phyloP scores from a whole-genome alignment of 2,113 vertebrate genomes.

The Cavia aperea region DNA sequence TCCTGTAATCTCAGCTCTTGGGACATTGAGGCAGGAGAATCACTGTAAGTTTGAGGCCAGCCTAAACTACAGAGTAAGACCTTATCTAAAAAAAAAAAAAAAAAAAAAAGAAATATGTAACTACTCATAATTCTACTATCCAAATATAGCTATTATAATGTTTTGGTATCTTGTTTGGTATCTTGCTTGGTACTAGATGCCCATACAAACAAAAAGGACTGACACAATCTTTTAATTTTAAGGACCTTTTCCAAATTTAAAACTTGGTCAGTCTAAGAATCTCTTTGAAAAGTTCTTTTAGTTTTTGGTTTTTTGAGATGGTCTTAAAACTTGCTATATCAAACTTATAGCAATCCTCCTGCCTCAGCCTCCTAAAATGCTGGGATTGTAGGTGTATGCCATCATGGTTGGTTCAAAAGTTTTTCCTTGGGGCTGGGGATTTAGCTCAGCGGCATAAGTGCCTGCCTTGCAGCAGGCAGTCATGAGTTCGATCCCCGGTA shows the following conservation, averaged over 20 bases:
- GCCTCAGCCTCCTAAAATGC: not conserved
- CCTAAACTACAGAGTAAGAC: not conserved
- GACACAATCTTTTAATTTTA: conserved; percentile 37
- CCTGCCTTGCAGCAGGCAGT: too few relatives aligned
- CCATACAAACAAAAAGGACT: not conserved
- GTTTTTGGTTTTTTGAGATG: not conserved
- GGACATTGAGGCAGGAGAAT: not conserved
- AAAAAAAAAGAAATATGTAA: not conserved
- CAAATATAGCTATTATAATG: conserved; percentile 8
- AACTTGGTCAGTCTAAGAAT: conserved; percentile 31
- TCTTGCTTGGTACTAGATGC: not conserved
- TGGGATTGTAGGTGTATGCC: not conserved
- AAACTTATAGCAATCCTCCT: not conserved
- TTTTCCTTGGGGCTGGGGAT: not conserved
- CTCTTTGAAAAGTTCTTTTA: not conserved
- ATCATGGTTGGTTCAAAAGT: not conserved
- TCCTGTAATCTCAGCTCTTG: not conserved
- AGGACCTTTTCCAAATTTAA: conserved; percentile 24
- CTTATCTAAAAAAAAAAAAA: not conserved
- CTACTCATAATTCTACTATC: not conserved
- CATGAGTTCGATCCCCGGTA: too few relatives aligned
- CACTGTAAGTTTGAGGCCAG: not conserved
- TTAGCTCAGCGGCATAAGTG: too few relatives aligned
- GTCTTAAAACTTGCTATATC: not conserved
- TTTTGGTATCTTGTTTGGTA: conserved; percentile 19